These are phyloP conservation scores for Nycticryphes semicollaris DNA, from an alignment of 2,113 vertebrate genomes.

Conservation along the genomic window DNA sequence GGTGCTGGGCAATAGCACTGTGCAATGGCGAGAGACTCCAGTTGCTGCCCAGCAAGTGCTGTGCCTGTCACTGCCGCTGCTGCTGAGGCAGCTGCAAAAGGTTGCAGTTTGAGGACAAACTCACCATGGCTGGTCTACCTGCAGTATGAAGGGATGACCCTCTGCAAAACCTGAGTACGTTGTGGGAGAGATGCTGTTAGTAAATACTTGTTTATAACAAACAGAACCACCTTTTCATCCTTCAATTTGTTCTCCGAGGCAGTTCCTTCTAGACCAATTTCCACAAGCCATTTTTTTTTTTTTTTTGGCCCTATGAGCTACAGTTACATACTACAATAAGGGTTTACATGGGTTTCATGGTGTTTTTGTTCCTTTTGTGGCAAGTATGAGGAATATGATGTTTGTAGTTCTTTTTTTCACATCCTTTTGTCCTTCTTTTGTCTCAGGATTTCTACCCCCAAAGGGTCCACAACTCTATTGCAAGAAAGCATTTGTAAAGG, in stretches of 20 bases:
- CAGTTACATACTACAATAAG: background rate
- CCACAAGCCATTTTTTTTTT: background rate
- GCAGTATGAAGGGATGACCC: background rate
- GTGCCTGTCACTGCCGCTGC: fast-evolving
- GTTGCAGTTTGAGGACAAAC: background rate
- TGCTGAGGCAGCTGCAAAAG: background rate
- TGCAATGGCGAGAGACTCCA: background rate
- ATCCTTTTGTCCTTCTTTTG: background rate
- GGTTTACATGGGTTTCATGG: fast-evolving
- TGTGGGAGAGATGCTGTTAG: background rate
- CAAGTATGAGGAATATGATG: background rate
- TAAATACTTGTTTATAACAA: background rate
- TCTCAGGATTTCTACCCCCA: background rate
- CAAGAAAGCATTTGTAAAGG: background rate
- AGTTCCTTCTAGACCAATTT: background rate
- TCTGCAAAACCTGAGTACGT: background rate
- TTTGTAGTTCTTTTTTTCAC: background rate
- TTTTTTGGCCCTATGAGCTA: background rate
- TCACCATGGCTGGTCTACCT: background rate
- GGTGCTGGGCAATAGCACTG: background rate
- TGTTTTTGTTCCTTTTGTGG: background rate
- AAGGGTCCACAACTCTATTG: background rate
- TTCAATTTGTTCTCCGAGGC: background rate
- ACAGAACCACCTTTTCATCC: background rate
- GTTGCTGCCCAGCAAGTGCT: background rate